These are phyloP conservation scores for Nerophis ophidion DNA, from an alignment of 2,113 vertebrate genomes.

Conservation along the genomic window DNA sequence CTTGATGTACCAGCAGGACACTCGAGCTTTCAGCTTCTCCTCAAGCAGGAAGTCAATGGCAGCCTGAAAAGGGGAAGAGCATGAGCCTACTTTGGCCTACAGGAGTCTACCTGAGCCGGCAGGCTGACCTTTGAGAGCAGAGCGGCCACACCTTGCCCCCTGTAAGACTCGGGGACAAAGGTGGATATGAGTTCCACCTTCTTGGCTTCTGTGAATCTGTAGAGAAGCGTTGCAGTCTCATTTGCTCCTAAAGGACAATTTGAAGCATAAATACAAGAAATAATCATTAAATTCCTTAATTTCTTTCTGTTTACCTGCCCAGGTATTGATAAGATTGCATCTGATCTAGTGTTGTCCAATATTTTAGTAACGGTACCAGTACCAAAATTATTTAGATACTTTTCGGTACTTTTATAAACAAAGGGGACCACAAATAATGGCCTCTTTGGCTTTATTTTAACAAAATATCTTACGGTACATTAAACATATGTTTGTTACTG, in stretches of 20 bases:
- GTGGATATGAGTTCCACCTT: conserved; percentile 67
- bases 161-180: conserved; percentile 51
- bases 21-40: conserved; percentile 59
- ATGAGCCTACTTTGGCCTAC: not conserved
- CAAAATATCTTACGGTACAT: no score
- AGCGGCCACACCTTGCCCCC: conserved; percentile 65
- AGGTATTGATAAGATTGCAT: no score
- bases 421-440: no score
- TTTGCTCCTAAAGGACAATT: conserved; percentile 15
- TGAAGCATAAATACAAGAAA: not conserved
- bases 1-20: conserved; percentile 71
- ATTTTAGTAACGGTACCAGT: no score
- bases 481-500: no score
- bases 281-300: not conserved
- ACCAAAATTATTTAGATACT: no score
- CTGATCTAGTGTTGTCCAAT: no score
- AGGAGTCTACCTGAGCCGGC: not conserved
- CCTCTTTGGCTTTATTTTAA: no score
- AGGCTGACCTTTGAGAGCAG: conserved; percentile 56
- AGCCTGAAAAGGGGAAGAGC: conserved; percentile 38
- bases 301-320: not conserved
- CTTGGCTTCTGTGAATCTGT: conserved; percentile 45
- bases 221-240: conserved; percentile 49
- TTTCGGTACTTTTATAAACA: no score
- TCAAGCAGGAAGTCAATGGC: conserved; percentile 69